Evolutionary conservation across 2,888 invertebrate genomes (phyloP), one percentile per base, ranked within the genome.

Genomic region (Apodemia mormo): DNA sequence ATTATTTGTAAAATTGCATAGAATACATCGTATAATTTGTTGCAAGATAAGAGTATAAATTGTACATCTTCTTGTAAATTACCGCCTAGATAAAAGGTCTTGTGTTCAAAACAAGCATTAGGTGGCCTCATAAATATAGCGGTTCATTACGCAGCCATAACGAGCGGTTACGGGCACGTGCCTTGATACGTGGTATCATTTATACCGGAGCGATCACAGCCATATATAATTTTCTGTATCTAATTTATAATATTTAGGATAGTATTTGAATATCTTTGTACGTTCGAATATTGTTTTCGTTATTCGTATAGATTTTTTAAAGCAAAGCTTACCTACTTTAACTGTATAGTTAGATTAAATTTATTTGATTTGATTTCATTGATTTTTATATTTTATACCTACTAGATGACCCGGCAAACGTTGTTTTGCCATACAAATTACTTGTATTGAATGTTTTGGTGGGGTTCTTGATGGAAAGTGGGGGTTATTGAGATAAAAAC

Each of bases 81-180:
- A 74, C 69, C 54, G 72, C 69, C 68, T 73, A 72, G 76, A 74
- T 78, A 76, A 76, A 74, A 74, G 79, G 74, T 75, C 77, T 77
- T 76, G 64, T 76, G 78, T 76, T 74, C 74, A 72, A 69, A 74
- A 76, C 80, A 78, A 80, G 82, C 81, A 79, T 83, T 79, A 82
- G 85, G 82, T 82, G 82, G 83, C 80, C 82, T 84, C 87, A 83
- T 88, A 89, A 89, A 89, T 85, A 85, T 79, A 77, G 80, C 76
- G 79, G 80, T 86, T 89, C 89, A 90, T 90, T 90, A 88, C 84
- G 54, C 79, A 72, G 71, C 77, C 75, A 76, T 88, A 90, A 88
- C 88, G 84, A 89, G 85, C 80, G 77, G 74, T 65, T 71, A 74
- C 73, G 76, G 45, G 87, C 87, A 87, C 87, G 87, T 85, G 88